A percentile compares a stretch with the other conserved stretches of the same genome.
These are phyloP conservation scores for Andrena bicolor DNA, from an alignment of 2,888 invertebrate species.

Conservation along the genomic window DNA sequence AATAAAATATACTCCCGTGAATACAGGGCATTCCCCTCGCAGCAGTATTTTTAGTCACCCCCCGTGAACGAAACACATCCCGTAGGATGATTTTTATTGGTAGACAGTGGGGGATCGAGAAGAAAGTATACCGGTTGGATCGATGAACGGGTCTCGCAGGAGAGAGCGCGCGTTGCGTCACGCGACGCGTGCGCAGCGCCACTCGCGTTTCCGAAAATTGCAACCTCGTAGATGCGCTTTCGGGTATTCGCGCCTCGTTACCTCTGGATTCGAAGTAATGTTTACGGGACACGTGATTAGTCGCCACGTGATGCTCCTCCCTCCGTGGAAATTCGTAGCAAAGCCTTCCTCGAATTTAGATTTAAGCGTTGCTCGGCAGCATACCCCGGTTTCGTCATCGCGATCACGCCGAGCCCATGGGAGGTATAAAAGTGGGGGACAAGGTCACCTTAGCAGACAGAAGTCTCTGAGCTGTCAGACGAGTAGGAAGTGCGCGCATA, in stretches of 20 bases:
- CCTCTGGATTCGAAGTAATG: constrained; percentile 14
- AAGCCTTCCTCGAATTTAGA: neutral
- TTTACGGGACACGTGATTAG: neutral
- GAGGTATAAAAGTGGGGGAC: constrained; percentile 79
- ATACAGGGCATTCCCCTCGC: neutral
- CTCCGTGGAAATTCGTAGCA: neutral
- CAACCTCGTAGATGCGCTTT: constrained; percentile 24
- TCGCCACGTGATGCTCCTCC: neutral
- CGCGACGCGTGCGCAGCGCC: constrained; percentile 58
- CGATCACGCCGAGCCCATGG: constrained; percentile 14
- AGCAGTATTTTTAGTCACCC: constrained; percentile 48
- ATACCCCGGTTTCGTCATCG: constrained; percentile 32
- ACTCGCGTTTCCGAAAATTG: constrained; percentile 53
- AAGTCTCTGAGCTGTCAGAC: constrained; percentile 77
- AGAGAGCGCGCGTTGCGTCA: constrained; percentile 55
- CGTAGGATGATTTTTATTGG: constrained; percentile 46
- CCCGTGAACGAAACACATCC: constrained; percentile 13
- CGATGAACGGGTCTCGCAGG: constrained; percentile 49
- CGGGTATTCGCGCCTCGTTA: constrained; percentile 15
- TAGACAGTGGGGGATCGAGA: constrained; percentile 27
- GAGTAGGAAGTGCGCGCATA: constrained; percentile 58
- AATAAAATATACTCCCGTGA: constrained; percentile 2
- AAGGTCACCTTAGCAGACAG: constrained; percentile 81
- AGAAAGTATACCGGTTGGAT: constrained; percentile 56
- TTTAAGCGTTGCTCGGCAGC: neutral